These are phyloP conservation scores for Drosophila obscura DNA, from an alignment of 1,140 invertebrate species.

Conservation along the genomic window DNA sequence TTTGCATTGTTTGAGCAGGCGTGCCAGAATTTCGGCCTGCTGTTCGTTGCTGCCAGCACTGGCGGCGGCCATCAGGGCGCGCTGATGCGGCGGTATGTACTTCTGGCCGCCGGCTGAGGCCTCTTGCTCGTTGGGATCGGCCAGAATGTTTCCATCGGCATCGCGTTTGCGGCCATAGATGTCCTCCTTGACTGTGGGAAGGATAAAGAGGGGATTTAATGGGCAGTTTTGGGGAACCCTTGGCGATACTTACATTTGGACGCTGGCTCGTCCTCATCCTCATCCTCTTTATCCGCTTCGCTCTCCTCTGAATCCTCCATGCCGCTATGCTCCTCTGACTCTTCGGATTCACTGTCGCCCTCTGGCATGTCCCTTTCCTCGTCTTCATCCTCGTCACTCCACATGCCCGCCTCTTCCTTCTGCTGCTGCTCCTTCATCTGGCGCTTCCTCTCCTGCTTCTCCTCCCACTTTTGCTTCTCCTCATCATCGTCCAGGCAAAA, in stretches of 20 bases:
- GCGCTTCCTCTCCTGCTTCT: conserved; percentile 65
- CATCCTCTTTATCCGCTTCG: conserved; percentile 34
- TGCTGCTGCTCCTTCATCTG: conserved; percentile 62
- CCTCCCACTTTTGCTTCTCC: conserved; percentile 83
- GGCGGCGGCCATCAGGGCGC: conserved; percentile 84
- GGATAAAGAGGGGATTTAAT: neutral
- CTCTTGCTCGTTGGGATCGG: conserved; percentile 50
- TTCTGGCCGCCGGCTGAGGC: conserved; percentile 80
- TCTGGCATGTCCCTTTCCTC: conserved; percentile 30
- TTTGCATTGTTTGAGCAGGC: conserved; percentile 92
- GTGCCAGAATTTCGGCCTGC: conserved; percentile 86
- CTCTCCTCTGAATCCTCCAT: conserved; percentile 17
- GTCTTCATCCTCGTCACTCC: conserved; percentile 79
- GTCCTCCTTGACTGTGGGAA: conserved; percentile 90
- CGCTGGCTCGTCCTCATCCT: conserved; percentile 38
- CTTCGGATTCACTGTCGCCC: conserved; percentile 48
- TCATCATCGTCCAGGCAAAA: conserved; percentile 90
- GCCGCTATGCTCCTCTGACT: conserved; percentile 25
- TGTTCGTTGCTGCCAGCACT: conserved; percentile 84
- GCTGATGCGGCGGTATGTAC: conserved; percentile 93
- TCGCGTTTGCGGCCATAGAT: conserved; percentile 95
- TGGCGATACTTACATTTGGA: conserved; percentile 16
- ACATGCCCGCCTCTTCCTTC: conserved; percentile 67
- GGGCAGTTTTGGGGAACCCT: too few species aligned
- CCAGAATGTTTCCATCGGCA: conserved; percentile 90